Base-by-base conservation (phyloP, 1,140 invertebrate genomes). In the Drosophila orena region DNA sequence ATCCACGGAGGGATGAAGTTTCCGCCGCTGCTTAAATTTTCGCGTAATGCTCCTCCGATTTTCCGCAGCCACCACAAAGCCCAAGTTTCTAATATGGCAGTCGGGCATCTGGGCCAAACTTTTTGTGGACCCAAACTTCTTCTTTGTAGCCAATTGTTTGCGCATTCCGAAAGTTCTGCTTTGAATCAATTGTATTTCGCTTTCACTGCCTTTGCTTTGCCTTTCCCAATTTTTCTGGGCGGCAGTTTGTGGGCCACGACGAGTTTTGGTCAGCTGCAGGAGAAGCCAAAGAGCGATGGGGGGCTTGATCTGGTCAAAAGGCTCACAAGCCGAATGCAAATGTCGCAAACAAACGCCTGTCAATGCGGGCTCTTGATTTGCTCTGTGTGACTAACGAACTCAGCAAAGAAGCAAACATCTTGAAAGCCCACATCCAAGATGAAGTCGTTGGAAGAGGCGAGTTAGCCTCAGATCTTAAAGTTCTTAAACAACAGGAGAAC, bases 141-240 rank as follows among this genome's bases (percentile, higher is more conserved):
- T 30, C 30, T 38, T 77, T 72, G 35, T 30, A 30, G 54, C 64
- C 59, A 77, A 81, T 66, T 81, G 78, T 72, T 79, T 69, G 77
- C 59, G 42, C 46, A 43, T 68, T 57, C 24, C 44, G 24, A 30
- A 49, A 15, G 30, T 22, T 34, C 30, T 30, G 11, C 15, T 20
- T 53, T 15, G 35, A 64, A 57, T 44, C 30, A 50, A 56, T 57
- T 68, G 55, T 20, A 17, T 44, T 34, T 27, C 34, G 12, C 8
- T n/a, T 27, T 37, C 49, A 35, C 17, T 71, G 22, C 37, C 5
- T 34, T 38, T 37, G 8, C 42, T 34, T 37, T 55, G 50, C n/a
- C 24, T 37, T 55, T 43, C n/a, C 24, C 37, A 14, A 68, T 66
- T 69, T 44, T 17, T 30, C 54, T 37, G 6, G 34, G 10, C 7